phyloP scores from a whole-genome alignment of 2,113 vertebrate genomes.

The Atrichornis clamosus region DNA sequence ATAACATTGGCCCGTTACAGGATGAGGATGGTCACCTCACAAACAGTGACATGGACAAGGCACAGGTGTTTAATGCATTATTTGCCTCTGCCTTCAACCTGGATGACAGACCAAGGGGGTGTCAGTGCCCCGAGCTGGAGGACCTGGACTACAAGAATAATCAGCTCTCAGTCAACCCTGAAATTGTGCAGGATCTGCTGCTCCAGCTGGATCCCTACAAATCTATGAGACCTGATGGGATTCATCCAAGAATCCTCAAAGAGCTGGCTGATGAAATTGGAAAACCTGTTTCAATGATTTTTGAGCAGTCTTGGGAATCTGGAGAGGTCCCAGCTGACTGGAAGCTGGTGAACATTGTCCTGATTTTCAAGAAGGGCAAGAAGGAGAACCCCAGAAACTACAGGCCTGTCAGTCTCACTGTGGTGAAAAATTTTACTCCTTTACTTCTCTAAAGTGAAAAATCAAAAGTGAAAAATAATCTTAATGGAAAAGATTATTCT shows the following conservation, averaged over 20 bases:
- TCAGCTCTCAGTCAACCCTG: background rate
- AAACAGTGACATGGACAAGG: background rate
- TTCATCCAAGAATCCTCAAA: background rate
- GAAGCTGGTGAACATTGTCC: background rate
- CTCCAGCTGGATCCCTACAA: background rate
- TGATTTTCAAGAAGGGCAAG: background rate
- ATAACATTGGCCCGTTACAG: background rate
- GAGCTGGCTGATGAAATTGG: rapidly evolving
- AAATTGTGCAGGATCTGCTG: background rate
- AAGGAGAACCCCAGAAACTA: rapidly evolving
- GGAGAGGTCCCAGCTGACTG: background rate
- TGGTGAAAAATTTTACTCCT: background rate
- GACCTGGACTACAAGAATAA: rapidly evolving
- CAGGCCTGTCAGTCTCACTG: background rate
- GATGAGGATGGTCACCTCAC: background rate
- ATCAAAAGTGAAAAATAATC: background rate
- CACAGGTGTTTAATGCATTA: background rate
- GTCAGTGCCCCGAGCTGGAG: background rate
- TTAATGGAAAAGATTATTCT: background rate
- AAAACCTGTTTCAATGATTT: background rate
- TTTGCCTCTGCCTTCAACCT: background rate
- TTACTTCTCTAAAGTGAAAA: background rate
- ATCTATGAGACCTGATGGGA: background rate
- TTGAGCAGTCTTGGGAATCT: background rate
- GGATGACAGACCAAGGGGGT: background rate